Evolutionary conservation across 2,113 vertebrate species (phyloP), one percentile per base, ranked within the genome.

Genomic region (Cromileptes altivelis): DNA sequence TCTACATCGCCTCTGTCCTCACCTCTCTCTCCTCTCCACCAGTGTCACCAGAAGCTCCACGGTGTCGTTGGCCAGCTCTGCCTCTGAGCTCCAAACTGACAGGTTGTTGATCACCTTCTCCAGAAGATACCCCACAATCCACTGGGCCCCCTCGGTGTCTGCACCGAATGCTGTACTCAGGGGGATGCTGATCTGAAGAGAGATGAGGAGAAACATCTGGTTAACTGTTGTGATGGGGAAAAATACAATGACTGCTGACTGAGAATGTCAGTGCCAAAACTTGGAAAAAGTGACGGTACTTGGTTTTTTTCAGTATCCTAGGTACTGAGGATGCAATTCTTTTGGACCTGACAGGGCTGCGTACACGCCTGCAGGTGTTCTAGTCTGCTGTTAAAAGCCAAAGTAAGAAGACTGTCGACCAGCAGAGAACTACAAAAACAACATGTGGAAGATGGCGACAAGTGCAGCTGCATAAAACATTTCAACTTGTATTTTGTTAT

Each of bases 81-180:
- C 94, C 93, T 99, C 98, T 18, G 98, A 98, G 93, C 98, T 99
- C 98, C 98, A 99, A 83, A 99, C 98, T 0, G 98, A 97, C 82
- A 99, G 96, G 90, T 99, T 99, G 94, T 97, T 98, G 93, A 99
- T 98, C 88, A 99, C 98, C 92, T 99, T 99, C 93, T 99, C 97
- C 94, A 99, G 95, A 80, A 99, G 97, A 92, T 99, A 99, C 92
- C 98, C 98, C 91, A 99, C 97, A 94, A 99, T 97, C 98, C 98
- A 99, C 94, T 97, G 97, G 89, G 98, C 97, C 50, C 98, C 98
- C 93, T 99, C 98, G 0, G 98, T 99, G 92, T 99, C 98, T 7
- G 97, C 96, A 61, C 98, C 98, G 91, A 99, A 99, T 7, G 98
- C 98, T 61, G 97, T 97, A 94, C 94, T 99, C 79, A 99, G 95